Evolutionary conservation across 2,888 invertebrate species (phyloP), one percentile per base, ranked within the genome.

Genomic region (Netelia virgata): DNA sequence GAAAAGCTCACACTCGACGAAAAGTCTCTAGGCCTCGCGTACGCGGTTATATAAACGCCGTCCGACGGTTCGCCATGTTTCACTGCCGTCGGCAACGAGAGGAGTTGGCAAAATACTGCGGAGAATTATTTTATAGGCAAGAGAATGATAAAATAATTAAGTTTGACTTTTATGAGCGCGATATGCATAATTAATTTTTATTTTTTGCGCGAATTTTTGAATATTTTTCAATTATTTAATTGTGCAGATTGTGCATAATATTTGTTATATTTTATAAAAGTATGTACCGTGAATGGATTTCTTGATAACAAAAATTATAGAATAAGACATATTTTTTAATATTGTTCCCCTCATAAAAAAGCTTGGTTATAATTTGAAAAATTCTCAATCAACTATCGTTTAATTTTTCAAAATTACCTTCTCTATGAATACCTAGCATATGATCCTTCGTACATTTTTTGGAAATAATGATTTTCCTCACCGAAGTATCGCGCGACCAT

Each of bases 31-130:
- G 11, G 16, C 9, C 28, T 43, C 64, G 10, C 11, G 28, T 53
- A 36, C 20, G 14, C 59, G 55, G n/a, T 66, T 16, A 75, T 55
- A 66, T 55, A 66, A 59, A 47, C 20, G 16, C 47, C 70, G 57
- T n/a, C 82, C 84, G 84, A 79, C 84, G 84, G 80, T 57, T 53
- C 76, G 57, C 53, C 69, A 75, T 74, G 28, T 77, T 77, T 59
- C 28, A 8, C 64, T 55, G 50, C 81, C 84, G 84, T 63, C 84
- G 84, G 81, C 43, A 69, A 16, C 59, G 20, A 28, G 55, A 14
- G 1, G 1, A 11, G 11, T 16, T 28, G 2, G 9, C 5, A 47
- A 41, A 66, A 50, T 18, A 28, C 16, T 36, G n/a, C 5, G 16
- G 3, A 8, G 28, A 16, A 23, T 68, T 59, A 16, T 36, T 36